Evolutionary conservation across 2,113 vertebrate genomes (phyloP).

Genomic region (Saguinus imperator): DNA sequence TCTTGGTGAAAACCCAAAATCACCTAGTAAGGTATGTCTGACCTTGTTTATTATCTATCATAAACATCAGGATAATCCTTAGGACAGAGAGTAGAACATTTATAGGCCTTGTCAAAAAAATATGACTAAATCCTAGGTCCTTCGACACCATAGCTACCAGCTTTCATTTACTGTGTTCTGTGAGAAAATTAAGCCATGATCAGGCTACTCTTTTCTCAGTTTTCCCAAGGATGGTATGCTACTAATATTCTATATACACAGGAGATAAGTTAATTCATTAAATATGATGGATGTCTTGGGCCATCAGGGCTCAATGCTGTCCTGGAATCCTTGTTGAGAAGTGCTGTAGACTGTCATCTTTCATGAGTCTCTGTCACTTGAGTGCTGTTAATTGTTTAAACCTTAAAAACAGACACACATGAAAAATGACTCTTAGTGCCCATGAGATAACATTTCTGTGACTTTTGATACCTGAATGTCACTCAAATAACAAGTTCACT

Average conservation of each 20-base stretch:
- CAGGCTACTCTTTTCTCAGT: background rate
- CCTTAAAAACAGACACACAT: conserved; percentile 16
- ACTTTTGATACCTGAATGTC: conserved; percentile 11
- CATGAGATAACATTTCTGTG: conserved; percentile 7
- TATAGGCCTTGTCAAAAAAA: background rate
- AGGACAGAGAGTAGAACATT: background rate
- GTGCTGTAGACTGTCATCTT: background rate
- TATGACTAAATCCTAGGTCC: background rate
- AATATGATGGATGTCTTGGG: background rate
- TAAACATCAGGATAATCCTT: background rate
- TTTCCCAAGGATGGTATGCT: background rate
- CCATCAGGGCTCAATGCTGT: conserved; percentile 12
- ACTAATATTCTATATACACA: background rate
- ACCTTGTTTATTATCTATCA: background rate
- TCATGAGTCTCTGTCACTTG: background rate
- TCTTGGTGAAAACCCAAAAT: conserved; percentile 19
- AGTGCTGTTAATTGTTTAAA: conserved; percentile 33
- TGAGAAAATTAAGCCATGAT: background rate
- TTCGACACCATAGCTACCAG: background rate
- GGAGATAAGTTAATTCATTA: background rate
- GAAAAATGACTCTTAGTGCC: background rate
- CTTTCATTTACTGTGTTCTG: background rate
- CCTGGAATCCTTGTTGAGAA: background rate
- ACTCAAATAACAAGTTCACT: background rate
- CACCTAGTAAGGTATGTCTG: background rate